Evolutionary conservation across 2,888 invertebrate genomes (phyloP).

Genomic region (Chironomus tentans): DNA sequence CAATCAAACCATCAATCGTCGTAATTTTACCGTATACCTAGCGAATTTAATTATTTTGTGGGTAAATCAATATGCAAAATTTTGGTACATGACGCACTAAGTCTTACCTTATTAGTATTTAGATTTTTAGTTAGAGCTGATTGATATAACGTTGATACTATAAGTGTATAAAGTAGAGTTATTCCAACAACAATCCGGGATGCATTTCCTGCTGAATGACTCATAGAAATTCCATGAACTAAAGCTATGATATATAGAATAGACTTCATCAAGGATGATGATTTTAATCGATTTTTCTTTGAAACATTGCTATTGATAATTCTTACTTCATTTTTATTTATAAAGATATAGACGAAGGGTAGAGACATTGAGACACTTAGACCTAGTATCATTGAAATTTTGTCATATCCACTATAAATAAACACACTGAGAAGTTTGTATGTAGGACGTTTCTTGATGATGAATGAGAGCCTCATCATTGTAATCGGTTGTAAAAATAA

Average conservation of each 20-base stretch:
- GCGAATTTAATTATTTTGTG: neutral
- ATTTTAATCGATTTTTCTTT: neutral
- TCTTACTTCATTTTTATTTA: neutral
- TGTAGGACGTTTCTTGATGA: neutral
- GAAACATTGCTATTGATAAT: neutral
- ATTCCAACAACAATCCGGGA: neutral
- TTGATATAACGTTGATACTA: neutral
- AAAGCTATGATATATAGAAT: neutral
- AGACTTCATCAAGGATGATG: neutral
- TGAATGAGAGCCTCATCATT: neutral
- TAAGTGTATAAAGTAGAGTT: neutral
- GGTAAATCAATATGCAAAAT: neutral
- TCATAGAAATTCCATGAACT: neutral
- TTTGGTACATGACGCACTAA: too few species aligned
- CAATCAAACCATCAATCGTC: neutral
- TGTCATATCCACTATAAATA: neutral
- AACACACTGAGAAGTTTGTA: neutral
- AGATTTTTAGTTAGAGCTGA: neutral
- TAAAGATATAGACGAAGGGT: neutral
- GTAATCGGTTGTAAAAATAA: slow-evolving; percentile 12
- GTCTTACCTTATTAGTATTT: slow-evolving; percentile 2
- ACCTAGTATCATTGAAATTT: neutral
- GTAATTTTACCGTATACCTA: slow-evolving; percentile 1
- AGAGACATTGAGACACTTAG: neutral
- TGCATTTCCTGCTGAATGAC: neutral